Evolutionary conservation across 2,113 vertebrate species (phyloP).

Genomic region (Dinomys branickii): DNA sequence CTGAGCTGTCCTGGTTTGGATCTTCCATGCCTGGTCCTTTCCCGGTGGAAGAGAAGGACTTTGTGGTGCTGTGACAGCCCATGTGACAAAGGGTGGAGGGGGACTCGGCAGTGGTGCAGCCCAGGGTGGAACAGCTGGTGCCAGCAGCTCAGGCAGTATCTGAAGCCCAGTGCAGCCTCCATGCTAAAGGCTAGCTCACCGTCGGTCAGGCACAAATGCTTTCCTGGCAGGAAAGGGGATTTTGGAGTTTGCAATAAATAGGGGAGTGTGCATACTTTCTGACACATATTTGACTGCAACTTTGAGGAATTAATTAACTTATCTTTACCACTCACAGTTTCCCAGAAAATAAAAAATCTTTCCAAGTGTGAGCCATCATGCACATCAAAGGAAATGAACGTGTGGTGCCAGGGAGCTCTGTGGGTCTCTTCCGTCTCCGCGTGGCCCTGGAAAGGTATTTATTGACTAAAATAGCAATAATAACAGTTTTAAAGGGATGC

Average conservation of each 20-base stretch:
- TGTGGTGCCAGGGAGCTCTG: background rate
- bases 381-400: background rate
- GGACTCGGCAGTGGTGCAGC: background rate
- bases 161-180: background rate
- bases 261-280: background rate
- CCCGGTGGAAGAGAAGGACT: background rate
- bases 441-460: background rate
- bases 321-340: slow-evolving; percentile 33
- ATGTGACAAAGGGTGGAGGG: background rate
- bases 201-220: background rate
- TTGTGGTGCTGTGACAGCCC: background rate
- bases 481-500: background rate
- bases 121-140: no score
- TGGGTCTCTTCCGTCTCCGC: background rate
- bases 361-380: background rate
- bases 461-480: background rate
- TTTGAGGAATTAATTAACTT: slow-evolving; percentile 1
- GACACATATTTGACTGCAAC: background rate
- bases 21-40: background rate
- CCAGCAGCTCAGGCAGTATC: background rate
- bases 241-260: slow-evolving; percentile 34
- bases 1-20: background rate
- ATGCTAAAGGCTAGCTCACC: background rate
- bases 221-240: slow-evolving; percentile 37
- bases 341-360: slow-evolving; percentile 50